Conservation (phyloP, 2,888 invertebrate genomes). For the Protophormia terraenovae region DNA sequence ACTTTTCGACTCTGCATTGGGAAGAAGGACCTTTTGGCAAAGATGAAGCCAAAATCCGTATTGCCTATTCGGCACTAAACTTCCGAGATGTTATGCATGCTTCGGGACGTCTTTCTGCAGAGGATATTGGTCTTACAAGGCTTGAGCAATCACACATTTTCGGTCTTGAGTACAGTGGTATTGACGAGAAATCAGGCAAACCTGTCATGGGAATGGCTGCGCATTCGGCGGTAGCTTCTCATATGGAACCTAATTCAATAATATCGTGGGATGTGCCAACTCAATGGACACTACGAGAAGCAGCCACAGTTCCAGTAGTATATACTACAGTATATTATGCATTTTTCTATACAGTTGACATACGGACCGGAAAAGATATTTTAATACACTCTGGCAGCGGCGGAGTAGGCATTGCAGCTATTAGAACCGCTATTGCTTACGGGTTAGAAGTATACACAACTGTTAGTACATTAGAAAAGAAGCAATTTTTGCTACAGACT, state of each 20-base stretch:
- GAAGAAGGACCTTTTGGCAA: conserved; percentile 84
- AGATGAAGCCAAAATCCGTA: conserved; percentile 82
- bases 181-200: conserved; percentile 82
- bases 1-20: conserved; percentile 90
- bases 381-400: conserved; percentile 85
- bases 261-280: conserved; percentile 86
- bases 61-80: conserved; percentile 88
- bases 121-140: conserved; percentile 86
- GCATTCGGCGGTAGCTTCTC: conserved; percentile 82
- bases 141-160: conserved; percentile 84
- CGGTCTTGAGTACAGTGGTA: conserved; percentile 86
- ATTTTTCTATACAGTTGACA: conserved; percentile 76
- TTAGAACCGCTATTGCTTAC: conserved; percentile 84
- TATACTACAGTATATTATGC: conserved; percentile 86
- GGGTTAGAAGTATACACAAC: conserved; percentile 86
- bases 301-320: conserved; percentile 89
- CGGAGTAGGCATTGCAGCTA: conserved; percentile 90
- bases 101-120: conserved; percentile 91
- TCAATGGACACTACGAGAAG: conserved; percentile 88
- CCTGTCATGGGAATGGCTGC: conserved; percentile 84
- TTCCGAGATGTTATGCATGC: conserved; percentile 96
- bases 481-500: conserved; percentile 83
- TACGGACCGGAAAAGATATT: conserved; percentile 78
- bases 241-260: conserved; percentile 37
- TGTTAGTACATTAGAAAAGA: conserved; percentile 85